These are phyloP conservation scores for Rallus crepitans DNA, from an alignment of 2,797 vertebrate genomes.

Conservation along the genomic window DNA sequence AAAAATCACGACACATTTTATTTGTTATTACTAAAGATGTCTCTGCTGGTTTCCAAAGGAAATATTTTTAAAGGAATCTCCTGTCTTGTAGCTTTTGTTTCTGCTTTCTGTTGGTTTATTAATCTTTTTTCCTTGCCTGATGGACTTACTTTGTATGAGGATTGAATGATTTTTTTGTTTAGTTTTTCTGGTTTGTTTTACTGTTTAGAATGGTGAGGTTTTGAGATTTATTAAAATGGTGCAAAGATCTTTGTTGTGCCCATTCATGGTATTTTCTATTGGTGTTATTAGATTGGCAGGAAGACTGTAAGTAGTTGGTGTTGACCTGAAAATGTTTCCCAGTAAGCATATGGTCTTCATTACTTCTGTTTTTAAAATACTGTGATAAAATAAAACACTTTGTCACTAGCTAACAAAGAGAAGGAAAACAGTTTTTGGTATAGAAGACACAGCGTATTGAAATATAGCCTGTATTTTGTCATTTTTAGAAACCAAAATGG, in stretches of 20 bases:
- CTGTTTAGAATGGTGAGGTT: background rate
- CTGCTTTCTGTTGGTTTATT: background rate
- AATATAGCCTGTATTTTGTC: background rate
- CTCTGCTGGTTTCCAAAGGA: background rate
- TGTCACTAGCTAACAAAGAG: slow-evolving; percentile 44
- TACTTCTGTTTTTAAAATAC: slow-evolving; percentile 61
- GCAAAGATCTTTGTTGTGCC: background rate
- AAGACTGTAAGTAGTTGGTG: slow-evolving; percentile 7
- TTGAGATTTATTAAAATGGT: background rate
- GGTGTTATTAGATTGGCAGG: background rate
- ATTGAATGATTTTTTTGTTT: background rate
- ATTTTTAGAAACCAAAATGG: slow-evolving; percentile 11
- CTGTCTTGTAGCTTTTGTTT: background rate
- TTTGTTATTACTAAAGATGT: background rate
- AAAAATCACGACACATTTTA: background rate
- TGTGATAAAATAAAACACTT: slow-evolving; percentile 57
- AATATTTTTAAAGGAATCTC: background rate
- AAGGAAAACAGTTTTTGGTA: background rate
- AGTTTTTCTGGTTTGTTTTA: background rate
- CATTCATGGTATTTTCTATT: background rate
- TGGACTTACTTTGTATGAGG: background rate
- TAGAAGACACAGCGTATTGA: background rate
- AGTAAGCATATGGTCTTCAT: slow-evolving; percentile 67
- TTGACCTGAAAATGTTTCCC: slow-evolving; percentile 61
- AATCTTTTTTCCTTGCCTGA: background rate